Conservation (phyloP, 2,797 vertebrate genomes). For the Mormyrops attenuatus region DNA sequence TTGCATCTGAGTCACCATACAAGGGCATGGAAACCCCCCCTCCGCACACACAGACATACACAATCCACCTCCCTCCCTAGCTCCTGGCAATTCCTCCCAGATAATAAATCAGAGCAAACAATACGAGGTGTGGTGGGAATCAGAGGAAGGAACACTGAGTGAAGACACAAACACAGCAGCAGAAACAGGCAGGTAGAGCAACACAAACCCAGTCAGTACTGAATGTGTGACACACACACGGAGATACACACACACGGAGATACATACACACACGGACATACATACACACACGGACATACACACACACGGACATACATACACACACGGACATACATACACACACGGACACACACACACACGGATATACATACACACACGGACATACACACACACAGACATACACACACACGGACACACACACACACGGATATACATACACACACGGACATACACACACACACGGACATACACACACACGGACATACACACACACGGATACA, state of each 20-base stretch:
- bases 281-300: too few species aligned
- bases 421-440: too few species aligned
- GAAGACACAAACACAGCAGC: neutral
- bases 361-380: too few species aligned
- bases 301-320: too few species aligned
- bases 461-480: too few species aligned
- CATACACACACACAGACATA: too few species aligned
- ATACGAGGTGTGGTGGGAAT: conserved; percentile 14
- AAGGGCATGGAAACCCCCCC: neutral
- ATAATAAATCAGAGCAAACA: neutral
- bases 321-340: too few species aligned
- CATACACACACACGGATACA: too few species aligned
- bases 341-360: too few species aligned
- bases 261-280: too few species aligned
- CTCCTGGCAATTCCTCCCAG: neutral
- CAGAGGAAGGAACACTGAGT: neutral
- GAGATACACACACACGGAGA: too few species aligned
- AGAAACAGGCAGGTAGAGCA: neutral
- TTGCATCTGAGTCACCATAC: neutral
- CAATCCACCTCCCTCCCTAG: neutral
- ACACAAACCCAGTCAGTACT: neutral
- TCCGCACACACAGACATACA: neutral
- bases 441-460: neutral
- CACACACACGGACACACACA: too few species aligned
- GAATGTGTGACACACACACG: neutral